Conservation (phyloP, 2,797 vertebrate genomes). For the Chelon auratus region DNA sequence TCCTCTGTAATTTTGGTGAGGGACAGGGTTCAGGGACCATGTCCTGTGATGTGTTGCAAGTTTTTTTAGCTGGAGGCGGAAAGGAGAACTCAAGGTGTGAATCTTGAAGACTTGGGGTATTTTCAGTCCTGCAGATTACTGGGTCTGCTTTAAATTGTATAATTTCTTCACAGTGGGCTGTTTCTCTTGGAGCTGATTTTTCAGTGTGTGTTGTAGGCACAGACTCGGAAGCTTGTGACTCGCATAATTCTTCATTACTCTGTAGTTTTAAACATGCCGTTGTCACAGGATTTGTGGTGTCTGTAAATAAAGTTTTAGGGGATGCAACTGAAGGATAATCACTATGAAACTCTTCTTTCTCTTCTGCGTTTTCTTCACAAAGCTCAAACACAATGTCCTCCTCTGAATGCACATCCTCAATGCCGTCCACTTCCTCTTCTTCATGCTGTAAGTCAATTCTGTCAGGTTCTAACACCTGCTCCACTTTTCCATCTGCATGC, state of each 20-base stretch:
- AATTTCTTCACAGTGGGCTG: conserved; percentile 44
- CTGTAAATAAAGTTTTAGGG: conserved; percentile 47
- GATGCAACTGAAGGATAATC: conserved; percentile 54
- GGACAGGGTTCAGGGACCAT: conserved; percentile 81
- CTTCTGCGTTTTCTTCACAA: conserved; percentile 54
- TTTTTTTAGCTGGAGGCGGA: conserved; percentile 87
- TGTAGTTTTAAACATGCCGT: conserved; percentile 57
- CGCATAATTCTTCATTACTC: conserved; percentile 49
- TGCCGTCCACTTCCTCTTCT: conserved; percentile 43
- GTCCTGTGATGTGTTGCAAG: conserved; percentile 82
- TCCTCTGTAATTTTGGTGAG: conserved; percentile 85
- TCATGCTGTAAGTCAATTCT: conserved; percentile 30
- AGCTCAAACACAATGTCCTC: conserved; percentile 69
- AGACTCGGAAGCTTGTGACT: conserved; percentile 41
- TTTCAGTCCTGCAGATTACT: conserved; percentile 53
- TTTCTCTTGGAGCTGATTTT: conserved; percentile 38
- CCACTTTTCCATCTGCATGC: conserved; percentile 30
- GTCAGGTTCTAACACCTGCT: conserved; percentile 39
- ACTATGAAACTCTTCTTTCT: conserved; percentile 51
- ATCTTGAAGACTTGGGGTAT: conserved; percentile 55
- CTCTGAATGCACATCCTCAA: conserved; percentile 54
- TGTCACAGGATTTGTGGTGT: conserved; percentile 41
- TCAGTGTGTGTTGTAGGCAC: conserved; percentile 13
- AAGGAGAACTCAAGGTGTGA: conserved; percentile 77
- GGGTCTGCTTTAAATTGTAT: conserved; percentile 59